Evolutionary conservation across 2,113 vertebrate genomes (phyloP).

Genomic region (Oxygymnocypris stewartii): DNA sequence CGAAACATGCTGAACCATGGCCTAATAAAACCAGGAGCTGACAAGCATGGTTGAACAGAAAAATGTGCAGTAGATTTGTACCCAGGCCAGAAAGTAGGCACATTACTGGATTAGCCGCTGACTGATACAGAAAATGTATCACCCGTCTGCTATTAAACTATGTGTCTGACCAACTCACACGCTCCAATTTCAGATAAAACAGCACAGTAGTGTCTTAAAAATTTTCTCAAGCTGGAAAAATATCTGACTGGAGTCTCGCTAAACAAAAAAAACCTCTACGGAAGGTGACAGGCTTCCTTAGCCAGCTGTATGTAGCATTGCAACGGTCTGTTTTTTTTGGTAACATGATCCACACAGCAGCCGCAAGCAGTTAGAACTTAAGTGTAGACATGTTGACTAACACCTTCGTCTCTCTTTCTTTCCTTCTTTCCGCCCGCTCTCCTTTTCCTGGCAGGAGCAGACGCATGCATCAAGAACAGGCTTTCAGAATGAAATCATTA

Average conservation of each 20-base stretch:
- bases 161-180: constrained; percentile 58
- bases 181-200: constrained; percentile 47
- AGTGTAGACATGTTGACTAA: constrained; percentile 63
- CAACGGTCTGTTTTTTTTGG: not conserved
- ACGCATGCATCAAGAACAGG: constrained; percentile 69
- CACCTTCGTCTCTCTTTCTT: constrained; percentile 58
- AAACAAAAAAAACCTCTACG: not conserved
- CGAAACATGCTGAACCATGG: constrained; percentile 57
- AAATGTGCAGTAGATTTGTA: constrained; percentile 60
- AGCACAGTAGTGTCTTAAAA: constrained; percentile 44
- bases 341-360: constrained; percentile 34
- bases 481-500: constrained; percentile 78
- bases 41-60: constrained; percentile 72
- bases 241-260: constrained; percentile 27
- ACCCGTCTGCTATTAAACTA: constrained; percentile 58
- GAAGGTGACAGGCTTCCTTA: constrained; percentile 29
- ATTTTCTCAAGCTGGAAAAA: constrained; percentile 40
- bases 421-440: constrained; percentile 37
- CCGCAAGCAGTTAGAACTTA: constrained; percentile 49
- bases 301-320: not conserved
- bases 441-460: constrained; percentile 59
- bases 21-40: constrained; percentile 75
- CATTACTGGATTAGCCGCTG: constrained; percentile 70
- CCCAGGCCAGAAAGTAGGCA: constrained; percentile 60
- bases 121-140: constrained; percentile 72